Conservation (phyloP, 2,113 vertebrate species). For the Gadus chalcogrammus region DNA sequence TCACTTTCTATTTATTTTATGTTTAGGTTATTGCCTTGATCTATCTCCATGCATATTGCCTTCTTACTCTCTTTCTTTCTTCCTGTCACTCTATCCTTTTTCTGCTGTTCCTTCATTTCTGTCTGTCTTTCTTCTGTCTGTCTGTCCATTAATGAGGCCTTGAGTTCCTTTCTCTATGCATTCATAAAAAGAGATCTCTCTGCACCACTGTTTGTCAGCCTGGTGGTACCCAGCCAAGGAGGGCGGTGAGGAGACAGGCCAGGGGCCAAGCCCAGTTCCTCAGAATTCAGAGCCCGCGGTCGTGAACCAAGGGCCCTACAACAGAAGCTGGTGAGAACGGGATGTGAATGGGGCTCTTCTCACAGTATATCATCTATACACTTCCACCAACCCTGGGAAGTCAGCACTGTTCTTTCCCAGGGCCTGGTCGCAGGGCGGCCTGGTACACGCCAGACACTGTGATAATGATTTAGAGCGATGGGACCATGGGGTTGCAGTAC, state of each 20-base stretch:
- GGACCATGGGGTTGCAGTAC: constrained; percentile 42
- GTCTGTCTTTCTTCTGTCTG: no score
- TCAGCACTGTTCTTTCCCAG: constrained; percentile 56
- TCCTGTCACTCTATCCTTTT: no score
- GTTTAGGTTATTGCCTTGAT: no score
- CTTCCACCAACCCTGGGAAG: constrained; percentile 54
- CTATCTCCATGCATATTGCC: not conserved
- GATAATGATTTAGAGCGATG: constrained; percentile 52
- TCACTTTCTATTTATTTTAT: no score
- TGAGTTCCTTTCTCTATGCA: not conserved
- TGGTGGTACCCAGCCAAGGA: constrained; percentile 43
- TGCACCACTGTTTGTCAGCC: constrained; percentile 5
- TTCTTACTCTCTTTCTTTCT: not conserved
- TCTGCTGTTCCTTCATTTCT: not conserved
- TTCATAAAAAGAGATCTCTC: constrained; percentile 44
- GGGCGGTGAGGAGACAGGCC: constrained; percentile 32
- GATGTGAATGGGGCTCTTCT: constrained; percentile 53
- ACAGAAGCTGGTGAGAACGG: constrained; percentile 53
- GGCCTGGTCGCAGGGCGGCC: constrained; percentile 37
- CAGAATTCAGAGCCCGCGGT: constrained; percentile 38
- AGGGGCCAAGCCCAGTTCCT: constrained; percentile 36
- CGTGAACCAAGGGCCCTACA: constrained; percentile 40
- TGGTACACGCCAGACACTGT: constrained; percentile 20
- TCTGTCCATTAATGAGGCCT: constrained; percentile 5
- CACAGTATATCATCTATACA: constrained; percentile 63